phyloP scores from a whole-genome alignment of 92 coral and sea anemone species.

The Porites divaricata region DNA sequence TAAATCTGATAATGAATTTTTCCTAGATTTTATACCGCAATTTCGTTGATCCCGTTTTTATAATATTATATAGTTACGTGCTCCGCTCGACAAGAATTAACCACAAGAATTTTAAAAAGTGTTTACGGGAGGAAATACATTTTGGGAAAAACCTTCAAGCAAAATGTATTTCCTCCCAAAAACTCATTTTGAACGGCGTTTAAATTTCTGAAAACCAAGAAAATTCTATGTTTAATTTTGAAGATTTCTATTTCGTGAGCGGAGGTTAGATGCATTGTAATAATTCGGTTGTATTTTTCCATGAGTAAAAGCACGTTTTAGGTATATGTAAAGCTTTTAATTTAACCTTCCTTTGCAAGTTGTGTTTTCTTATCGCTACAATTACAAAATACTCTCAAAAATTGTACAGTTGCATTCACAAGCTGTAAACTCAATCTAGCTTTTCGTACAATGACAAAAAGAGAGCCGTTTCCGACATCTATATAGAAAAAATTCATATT shows the following conservation, averaged over 20 bases:
- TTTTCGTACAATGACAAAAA: slow-evolving; percentile 17
- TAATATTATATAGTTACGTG: slow-evolving; percentile 19
- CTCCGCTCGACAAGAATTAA: slow-evolving; percentile 22
- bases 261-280: background rate
- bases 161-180: slow-evolving; percentile 16
- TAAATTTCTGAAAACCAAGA: background rate
- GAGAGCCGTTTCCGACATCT: slow-evolving; percentile 21
- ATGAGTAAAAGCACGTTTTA: slow-evolving; percentile 31
- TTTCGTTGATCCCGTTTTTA: slow-evolving; percentile 22
- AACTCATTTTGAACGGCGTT: slow-evolving; percentile 9
- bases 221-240: too few species aligned
- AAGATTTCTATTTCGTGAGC: too few species aligned
- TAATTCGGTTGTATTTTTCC: slow-evolving; percentile 8
- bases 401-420: slow-evolving; percentile 7
- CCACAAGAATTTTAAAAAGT: too few species aligned
- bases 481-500: slow-evolving; percentile 30
- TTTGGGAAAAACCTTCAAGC: slow-evolving; percentile 33
- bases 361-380: slow-evolving; percentile 36
- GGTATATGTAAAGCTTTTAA: slow-evolving; percentile 23
- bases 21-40: slow-evolving; percentile 15
- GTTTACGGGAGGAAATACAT: too few species aligned
- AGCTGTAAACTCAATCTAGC: background rate
- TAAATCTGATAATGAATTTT: slow-evolving; percentile 15
- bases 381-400: slow-evolving; percentile 33
- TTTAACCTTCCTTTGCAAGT: slow-evolving; percentile 35